A percentile compares a stretch with the other conserved stretches of the same genome.
These are phyloP conservation scores for Lasioglossum lativentre DNA, from an alignment of 2,888 invertebrate species.

Conservation along the genomic window DNA sequence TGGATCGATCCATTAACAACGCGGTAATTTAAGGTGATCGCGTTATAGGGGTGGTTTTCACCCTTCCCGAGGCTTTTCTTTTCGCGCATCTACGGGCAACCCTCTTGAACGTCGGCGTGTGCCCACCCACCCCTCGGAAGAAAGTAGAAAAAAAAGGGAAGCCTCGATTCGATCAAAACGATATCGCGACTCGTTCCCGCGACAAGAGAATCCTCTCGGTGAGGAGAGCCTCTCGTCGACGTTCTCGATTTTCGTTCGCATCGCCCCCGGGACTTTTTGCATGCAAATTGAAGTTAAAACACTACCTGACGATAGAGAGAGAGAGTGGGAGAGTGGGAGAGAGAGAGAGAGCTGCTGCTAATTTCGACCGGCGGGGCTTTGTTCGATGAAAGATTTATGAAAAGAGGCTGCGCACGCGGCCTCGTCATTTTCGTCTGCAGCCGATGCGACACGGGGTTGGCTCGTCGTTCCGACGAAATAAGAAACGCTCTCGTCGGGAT, in stretches of 20 bases:
- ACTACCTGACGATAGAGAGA: constrained; percentile 1
- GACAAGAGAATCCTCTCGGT: constrained; percentile 18
- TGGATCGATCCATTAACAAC: constrained; percentile 6
- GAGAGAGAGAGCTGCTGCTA: constrained; percentile 50
- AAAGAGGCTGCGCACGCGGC: constrained; percentile 42
- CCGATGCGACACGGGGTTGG: not conserved
- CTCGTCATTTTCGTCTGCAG: constrained; percentile 1
- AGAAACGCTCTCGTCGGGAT: not conserved
- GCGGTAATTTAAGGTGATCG: not conserved
- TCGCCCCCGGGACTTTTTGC: constrained; percentile 57
- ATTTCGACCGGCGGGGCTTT: constrained; percentile 63
- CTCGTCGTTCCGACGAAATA: not conserved
- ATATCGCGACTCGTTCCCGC: constrained; percentile 44
- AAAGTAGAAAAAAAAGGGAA: constrained; percentile 15
- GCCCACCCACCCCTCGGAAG: constrained; percentile 11
- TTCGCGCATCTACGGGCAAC: constrained; percentile 27
- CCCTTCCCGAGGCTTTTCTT: not conserved
- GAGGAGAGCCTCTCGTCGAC: constrained; percentile 23
- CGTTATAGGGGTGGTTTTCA: not conserved
- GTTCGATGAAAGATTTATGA: constrained; percentile 79
- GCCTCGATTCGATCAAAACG: constrained; percentile 45
- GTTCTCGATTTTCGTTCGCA: constrained; percentile 19
- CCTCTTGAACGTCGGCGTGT: not conserved
- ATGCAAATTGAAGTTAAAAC: constrained; percentile 69
- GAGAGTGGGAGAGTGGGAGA: not conserved